A percentile compares a stretch with the other conserved stretches of the same genome.
These are phyloP conservation scores for Borostomias antarcticus DNA, from an alignment of 2,797 vertebrate species.

Conservation along the genomic window DNA sequence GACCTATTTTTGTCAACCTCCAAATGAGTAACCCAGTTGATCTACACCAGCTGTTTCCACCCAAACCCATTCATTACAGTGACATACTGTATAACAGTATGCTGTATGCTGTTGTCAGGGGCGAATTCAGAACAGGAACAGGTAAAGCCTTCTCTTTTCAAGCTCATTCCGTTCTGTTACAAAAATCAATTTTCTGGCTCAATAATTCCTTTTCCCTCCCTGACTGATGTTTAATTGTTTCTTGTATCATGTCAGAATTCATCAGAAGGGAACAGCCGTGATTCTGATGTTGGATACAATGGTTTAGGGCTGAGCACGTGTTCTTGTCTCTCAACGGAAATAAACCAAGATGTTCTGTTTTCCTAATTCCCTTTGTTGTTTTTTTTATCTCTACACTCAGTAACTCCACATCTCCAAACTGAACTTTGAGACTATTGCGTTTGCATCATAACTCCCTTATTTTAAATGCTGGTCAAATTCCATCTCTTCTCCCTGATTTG, in stretches of 20 bases:
- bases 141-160: neutral
- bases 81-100: neutral
- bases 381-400: neutral
- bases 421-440: too few relatives aligned
- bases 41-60: conserved; percentile 59
- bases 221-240: conserved; percentile 59
- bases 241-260: conserved; percentile 57
- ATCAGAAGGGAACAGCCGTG: conserved; percentile 37
- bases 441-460: too few relatives aligned
- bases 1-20: conserved; percentile 40
- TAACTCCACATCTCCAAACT: too few relatives aligned
- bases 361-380: conserved; percentile 3
- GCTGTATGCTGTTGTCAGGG: neutral
- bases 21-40: conserved; percentile 34
- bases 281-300: conserved; percentile 45
- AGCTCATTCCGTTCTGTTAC: conserved; percentile 54
- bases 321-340: conserved; percentile 42
- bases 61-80: neutral
- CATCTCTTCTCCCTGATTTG: too few relatives aligned
- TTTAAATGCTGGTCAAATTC: too few relatives aligned
- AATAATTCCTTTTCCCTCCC: conserved; percentile 44
- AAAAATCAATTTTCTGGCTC: conserved; percentile 72
- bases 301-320: conserved; percentile 32
- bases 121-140: neutral
- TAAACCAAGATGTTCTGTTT: conserved; percentile 30